Percentiles rank a stretch among this genome's conserved stretches.
These are phyloP conservation scores for Prinia subflava DNA, from an alignment of 2,113 vertebrate species.

Conservation along the genomic window DNA sequence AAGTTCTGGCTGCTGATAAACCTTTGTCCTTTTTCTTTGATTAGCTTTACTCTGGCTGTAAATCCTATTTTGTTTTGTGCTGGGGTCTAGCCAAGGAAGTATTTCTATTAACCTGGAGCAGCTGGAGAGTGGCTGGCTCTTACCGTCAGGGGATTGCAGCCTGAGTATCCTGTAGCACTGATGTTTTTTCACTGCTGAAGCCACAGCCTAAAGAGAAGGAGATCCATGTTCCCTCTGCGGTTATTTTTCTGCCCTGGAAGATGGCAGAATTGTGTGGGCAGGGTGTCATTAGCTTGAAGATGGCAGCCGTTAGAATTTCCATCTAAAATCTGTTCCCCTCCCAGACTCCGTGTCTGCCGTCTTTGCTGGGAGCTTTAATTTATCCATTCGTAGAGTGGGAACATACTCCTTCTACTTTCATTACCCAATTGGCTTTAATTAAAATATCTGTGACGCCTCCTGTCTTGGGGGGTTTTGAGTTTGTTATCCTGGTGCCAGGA, in stretches of 20 bases:
- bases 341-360: not conserved
- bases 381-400: not conserved
- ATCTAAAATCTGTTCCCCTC: not conserved
- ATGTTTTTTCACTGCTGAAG: not conserved
- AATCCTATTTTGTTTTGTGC: constrained; percentile 51
- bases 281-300: constrained; percentile 16
- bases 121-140: not conserved
- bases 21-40: constrained; percentile 57
- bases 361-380: not conserved
- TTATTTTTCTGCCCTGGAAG: not conserved
- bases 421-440: constrained; percentile 10
- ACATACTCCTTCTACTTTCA: not conserved
- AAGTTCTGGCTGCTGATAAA: constrained; percentile 48
- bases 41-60: constrained; percentile 32
- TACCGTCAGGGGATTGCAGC: not conserved
- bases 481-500: not conserved
- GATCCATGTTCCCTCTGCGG: not conserved
- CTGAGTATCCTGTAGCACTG: not conserved
- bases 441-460: not conserved
- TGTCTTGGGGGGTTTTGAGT: not conserved
- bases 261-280: not conserved
- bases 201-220: not conserved
- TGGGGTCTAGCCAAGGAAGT: constrained; percentile 38
- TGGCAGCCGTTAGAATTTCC: not conserved
- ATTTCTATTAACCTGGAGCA: constrained; percentile 56